These are phyloP conservation scores for Amphipoea oculea DNA, from an alignment of 2,888 invertebrate species.

Conservation along the genomic window DNA sequence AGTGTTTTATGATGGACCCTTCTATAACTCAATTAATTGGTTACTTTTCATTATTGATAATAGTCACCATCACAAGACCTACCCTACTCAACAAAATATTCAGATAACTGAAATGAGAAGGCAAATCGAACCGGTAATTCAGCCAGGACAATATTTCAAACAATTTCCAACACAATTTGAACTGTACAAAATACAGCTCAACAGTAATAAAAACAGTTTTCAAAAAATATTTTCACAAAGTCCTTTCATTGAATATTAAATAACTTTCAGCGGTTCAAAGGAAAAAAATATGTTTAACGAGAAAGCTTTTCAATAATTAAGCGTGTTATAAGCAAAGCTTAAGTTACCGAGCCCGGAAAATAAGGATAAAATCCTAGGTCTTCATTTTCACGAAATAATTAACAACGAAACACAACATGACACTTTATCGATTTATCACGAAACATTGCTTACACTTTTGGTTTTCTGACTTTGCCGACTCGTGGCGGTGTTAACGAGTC, in stretches of 20 bases:
- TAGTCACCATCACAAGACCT: neutral
- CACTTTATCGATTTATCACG: conserved; percentile 7
- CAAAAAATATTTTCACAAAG: neutral
- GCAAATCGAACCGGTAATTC: neutral
- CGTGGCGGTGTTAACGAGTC: conserved; percentile 7
- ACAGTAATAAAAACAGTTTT: neutral
- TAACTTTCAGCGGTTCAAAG: conserved; percentile 4
- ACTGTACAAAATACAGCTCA: neutral
- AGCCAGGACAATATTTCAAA: neutral
- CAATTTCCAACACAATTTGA: neutral
- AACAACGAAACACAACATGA: conserved; percentile 31
- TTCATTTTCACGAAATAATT: neutral
- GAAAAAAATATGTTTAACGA: conserved; percentile 2
- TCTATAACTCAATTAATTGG: neutral
- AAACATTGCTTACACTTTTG: neutral
- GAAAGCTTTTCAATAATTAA: conserved; percentile 38
- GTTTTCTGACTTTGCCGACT: conserved; percentile 15
- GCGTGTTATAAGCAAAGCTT: conserved; percentile 51
- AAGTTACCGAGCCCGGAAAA: conserved; percentile 28
- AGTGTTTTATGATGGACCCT: neutral
- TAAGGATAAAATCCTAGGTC: conserved; percentile 7
- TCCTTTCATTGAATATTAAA: conserved; percentile 15
- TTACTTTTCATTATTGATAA: neutral
- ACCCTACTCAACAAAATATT: neutral
- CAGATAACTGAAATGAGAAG: neutral